Evolutionary conservation across 92 coral and sea anemone genomes (phyloP), one percentile per base, ranked within the genome.

Genomic region (Montipora capitata): DNA sequence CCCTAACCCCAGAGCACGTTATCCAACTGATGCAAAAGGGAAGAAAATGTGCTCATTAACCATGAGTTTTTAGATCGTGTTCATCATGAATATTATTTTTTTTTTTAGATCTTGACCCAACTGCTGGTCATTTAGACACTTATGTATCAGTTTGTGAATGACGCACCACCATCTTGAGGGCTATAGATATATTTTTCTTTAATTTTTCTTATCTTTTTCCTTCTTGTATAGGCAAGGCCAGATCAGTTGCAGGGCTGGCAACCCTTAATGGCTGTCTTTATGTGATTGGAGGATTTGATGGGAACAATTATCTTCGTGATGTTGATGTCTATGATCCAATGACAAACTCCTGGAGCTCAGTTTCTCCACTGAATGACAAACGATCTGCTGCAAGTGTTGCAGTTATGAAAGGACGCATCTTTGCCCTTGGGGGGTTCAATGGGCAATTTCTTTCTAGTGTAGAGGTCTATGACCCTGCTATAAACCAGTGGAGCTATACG

Each of bases 251-350:
- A 72, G 99, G 99, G 39, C 94, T 95, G 44, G 91, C 96, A 9
- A 83, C 98, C 4, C 88, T 97, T 59, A 89, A 84, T 85, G 98
- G 96, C 44, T 67, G 79, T 45, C 76, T 97, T 74, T 97, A 95
- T 67, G 92, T 94, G 17, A 94, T 96, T 78, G 99, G 98, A 43
- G 99, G 99, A 59, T 97, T 97, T 94, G 98, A 97, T 70, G 99
- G 99, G 0, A 87, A 83, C n/a, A 88, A 93, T 62, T 94, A 95
- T 74, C 94, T 97, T n/a, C 85, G 72, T 15, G 98, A 97, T 90
- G 99, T 94, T 14, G 98, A 93, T 64, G 93, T 94, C 74, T 97
- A 97, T 71, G 94, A 97, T 48, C 99, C 99, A 10, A 89, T 89
- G 72, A 91, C 96, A 13, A 90, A 97, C 80, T 80, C 94, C 9